A percentile compares a stretch with the other conserved stretches of the same genome.
These are phyloP conservation scores for Channa argus DNA, from an alignment of 2,113 vertebrate species.

Conservation along the genomic window DNA sequence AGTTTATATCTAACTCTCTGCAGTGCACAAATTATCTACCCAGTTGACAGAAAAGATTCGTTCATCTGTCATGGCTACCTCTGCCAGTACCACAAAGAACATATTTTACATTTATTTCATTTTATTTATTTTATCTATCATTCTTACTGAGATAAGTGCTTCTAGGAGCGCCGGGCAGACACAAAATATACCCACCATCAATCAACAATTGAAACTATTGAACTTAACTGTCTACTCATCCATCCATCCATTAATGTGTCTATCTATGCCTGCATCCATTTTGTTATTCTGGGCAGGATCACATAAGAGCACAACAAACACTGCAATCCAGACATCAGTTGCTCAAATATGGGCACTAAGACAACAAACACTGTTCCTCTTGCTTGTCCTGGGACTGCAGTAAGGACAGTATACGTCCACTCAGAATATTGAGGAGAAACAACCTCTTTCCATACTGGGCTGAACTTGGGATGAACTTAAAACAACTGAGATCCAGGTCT, in stretches of 20 bases:
- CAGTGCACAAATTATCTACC: slow-evolving; percentile 1
- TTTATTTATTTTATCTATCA: slow-evolving; percentile 1
- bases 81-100: not conserved
- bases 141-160: slow-evolving; percentile 14
- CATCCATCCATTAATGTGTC: not conserved
- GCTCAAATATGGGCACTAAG: not conserved
- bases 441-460: not conserved
- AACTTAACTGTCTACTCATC: slow-evolving; percentile 5
- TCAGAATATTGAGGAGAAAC: not conserved
- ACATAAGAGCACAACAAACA: not conserved
- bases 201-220: slow-evolving; percentile 4
- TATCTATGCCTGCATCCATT: not conserved
- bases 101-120: not conserved
- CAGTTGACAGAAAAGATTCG: slow-evolving; percentile 23
- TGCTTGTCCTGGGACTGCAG: not conserved
- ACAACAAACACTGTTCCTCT: not conserved
- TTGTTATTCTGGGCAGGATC: not conserved
- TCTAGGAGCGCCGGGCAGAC: slow-evolving; percentile 10
- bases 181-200: slow-evolving; percentile 1
- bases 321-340: not conserved
- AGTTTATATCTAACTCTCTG: not conserved
- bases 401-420: not conserved
- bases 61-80: not conserved
- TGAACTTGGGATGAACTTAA: not conserved
- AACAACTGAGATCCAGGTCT: too few relatives aligned